Base-by-base conservation (phyloP, 2,888 invertebrate genomes). In the Tiphia femorata region DNA sequence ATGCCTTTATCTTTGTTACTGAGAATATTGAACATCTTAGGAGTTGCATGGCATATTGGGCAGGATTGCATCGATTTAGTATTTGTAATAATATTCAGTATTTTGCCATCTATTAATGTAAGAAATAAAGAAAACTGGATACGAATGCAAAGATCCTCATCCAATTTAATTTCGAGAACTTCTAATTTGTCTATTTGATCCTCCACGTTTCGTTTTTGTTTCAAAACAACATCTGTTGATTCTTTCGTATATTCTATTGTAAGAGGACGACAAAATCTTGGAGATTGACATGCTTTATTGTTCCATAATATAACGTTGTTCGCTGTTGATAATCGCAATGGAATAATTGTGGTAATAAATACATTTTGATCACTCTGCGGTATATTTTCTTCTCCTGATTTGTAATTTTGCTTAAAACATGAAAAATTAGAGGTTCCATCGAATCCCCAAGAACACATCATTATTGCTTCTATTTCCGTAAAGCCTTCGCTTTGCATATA, bases 261-360 rank as follows among this genome's bases (percentile, higher is more conserved):
- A 10, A 59, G 42, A 4, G 55, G 50, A 1, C 47, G 47, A 17
- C 50, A 55, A 47, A 59, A 59, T 50, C 55, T 50, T 7, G 42
- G 8, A 12, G 55, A 55, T 37, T 59, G 50, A 6, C 55, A 43
- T 7, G 40, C 7, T 1, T 14, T 7, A 42, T 55, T 59, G 10
- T 48, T 42, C 50, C 55, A 59, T 7, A 55, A 16, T n/a, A 54
- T 58, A 12, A 58, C n/a, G n/a, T 10, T 1, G n/a, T 20, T 2
- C 3, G 10, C 10, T 20, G 30, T 44, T 4, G 2, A 5, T 6
- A 6, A 12, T 1, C 6, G 10, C 23, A 44, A n/a, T 3, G 44
- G 30, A 8, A 44, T 44, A 4, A 44, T 1, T 1, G 8, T 8
- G 6, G 30, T 44, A 5, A 6, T 21, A 1, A 44, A 8, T 30